Base-by-base conservation (phyloP, 37 sponge, comb jelly and placozoan species). In the Diacarnus erythraeanus region DNA sequence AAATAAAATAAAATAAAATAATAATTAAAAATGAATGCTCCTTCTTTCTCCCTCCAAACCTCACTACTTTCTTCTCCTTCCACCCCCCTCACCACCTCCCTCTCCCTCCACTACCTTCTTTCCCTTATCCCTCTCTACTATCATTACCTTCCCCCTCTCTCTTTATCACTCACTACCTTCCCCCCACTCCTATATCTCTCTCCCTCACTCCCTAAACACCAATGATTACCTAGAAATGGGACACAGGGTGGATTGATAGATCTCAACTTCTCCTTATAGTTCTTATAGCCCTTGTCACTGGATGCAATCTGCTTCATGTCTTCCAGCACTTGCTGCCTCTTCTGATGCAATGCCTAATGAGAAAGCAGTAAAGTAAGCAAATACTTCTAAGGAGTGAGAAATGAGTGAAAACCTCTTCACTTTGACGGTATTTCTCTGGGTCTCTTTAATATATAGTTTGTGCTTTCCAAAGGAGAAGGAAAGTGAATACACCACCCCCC, bases 201-300 rank as follows among this genome's bases (percentile, higher is more conserved):
- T n/a, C n/a, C n/a, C n/a, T n/a, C n/a, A n/a, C n/a, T n/a, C n/a
- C n/a, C n/a, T n/a, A n/a, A n/a, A n/a, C n/a, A n/a, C n/a, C n/a
- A n/a, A n/a, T n/a, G n/a, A n/a, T n/a, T 56, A 97, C 98, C 98
- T 3, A 95, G 60, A 84, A 95, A 95, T 17, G 98, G 98, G 26
- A 97, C 94, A 87, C 98, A 97, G 30, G 98, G 98, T 25, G 98
- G 98, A 39, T 97, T 87, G 38, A 95, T 88, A 31, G 85, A 73
- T 41, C 88, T 78, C 60, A 97, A 79, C 63, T 79, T 86, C 75
- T 94, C 94, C 68, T 90, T 92, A 87, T 93, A 95, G 42, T 92
- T 90, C 69, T 91, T 90, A 80, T 76, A 97, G 58, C 82, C 74
- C 39, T 54, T 88, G 26, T 89, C 87, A 63, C 79, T 83, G 35